These are phyloP conservation scores for Drosophila navojoa DNA, from an alignment of 1,140 invertebrate species.

Conservation along the genomic window DNA sequence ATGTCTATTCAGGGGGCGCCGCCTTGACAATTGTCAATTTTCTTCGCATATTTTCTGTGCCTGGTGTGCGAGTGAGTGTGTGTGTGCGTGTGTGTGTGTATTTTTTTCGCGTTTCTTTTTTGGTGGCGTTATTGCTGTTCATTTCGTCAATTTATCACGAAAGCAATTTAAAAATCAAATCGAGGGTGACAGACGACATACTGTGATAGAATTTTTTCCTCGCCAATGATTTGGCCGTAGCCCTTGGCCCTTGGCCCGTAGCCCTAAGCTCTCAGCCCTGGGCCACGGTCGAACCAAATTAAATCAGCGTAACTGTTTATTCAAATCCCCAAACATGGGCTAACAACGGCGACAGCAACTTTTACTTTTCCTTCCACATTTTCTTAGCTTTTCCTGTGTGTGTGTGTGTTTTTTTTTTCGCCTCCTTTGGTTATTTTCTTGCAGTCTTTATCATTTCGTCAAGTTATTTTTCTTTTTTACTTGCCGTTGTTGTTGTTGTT, in stretches of 20 bases:
- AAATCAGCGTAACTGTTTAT: constrained; percentile 84
- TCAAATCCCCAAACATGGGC: constrained; percentile 78
- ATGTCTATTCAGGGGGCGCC: constrained; percentile 68
- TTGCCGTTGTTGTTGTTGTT: not conserved
- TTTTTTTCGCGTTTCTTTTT: constrained; percentile 28
- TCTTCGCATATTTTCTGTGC: constrained; percentile 27
- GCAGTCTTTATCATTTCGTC: constrained; percentile 40
- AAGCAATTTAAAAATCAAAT: constrained; percentile 83
- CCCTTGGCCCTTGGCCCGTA: not conserved
- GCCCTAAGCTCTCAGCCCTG: not conserved
- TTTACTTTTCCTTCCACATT: constrained; percentile 44
- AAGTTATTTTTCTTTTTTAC: constrained; percentile 68
- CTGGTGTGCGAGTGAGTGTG: constrained; percentile 21
- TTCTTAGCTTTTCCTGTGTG: not conserved
- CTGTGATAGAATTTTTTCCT: constrained; percentile 75
- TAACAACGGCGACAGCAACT: constrained; percentile 64
- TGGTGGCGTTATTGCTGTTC: constrained; percentile 74
- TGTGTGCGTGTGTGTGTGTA: constrained; percentile 9
- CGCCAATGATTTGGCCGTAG: constrained; percentile 36
- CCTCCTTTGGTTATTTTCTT: constrained; percentile 7
- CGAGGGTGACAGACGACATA: constrained; percentile 82
- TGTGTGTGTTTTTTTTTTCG: constrained; percentile 18
- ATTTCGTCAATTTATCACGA: constrained; percentile 83
- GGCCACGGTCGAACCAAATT: constrained; percentile 59
- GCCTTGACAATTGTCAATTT: constrained; percentile 79